phyloP scores from a whole-genome alignment of 2,888 invertebrate genomes.

The Leistus spinibarbis region DNA sequence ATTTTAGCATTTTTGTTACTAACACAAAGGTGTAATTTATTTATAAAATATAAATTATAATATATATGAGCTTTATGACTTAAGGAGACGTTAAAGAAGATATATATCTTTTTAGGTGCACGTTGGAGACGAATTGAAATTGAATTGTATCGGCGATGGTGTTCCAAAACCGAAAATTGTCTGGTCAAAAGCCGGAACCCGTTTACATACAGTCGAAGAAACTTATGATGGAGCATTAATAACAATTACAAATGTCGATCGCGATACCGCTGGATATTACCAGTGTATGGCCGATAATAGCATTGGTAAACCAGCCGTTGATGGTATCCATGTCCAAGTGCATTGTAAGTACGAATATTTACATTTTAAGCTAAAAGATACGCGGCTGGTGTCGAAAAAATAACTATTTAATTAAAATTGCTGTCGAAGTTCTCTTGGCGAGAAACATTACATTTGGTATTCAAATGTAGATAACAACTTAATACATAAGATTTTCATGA shows the following conservation, averaged over 20 bases:
- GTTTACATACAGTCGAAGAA: slow-evolving; percentile 40
- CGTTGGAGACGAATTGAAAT: slow-evolving; percentile 53
- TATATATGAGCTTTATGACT: too few relatives aligned
- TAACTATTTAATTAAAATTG: too few relatives aligned
- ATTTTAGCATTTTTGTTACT: too few relatives aligned
- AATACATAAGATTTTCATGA: too few relatives aligned
- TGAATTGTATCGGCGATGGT: slow-evolving; percentile 56
- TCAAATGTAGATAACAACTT: too few relatives aligned
- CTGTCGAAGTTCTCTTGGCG: too few relatives aligned
- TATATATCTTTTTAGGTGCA: slow-evolving; percentile 48
- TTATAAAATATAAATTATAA: too few relatives aligned
- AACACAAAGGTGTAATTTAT: too few relatives aligned
- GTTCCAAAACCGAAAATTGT: slow-evolving; percentile 56
- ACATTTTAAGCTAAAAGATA: too few relatives aligned
- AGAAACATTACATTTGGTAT: too few relatives aligned
- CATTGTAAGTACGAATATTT: slow-evolving; percentile 51
- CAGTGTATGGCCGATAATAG: slow-evolving; percentile 59
- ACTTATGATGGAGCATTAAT: slow-evolving; percentile 50
- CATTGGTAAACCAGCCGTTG: slow-evolving; percentile 51
- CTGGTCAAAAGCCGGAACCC: slow-evolving; percentile 53
- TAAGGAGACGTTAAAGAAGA: neutral
- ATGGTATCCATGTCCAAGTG: slow-evolving; percentile 50
- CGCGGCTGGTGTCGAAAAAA: too few relatives aligned
- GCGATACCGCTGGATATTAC: slow-evolving; percentile 56
- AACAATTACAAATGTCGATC: slow-evolving; percentile 51